Conservation (phyloP, 2,888 invertebrate genomes). For the Dusona sp. region DNA sequence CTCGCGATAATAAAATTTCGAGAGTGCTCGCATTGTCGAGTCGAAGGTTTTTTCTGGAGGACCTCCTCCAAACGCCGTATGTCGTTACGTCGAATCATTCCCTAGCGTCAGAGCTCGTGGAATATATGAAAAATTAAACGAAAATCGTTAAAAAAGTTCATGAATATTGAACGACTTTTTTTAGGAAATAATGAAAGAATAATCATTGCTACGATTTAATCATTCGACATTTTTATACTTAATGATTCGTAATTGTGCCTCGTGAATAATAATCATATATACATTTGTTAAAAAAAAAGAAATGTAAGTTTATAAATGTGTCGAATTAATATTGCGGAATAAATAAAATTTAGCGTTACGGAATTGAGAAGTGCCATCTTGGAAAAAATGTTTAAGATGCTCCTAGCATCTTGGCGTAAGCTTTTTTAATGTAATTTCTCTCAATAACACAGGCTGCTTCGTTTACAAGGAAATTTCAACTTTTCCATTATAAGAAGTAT, state of each 20-base stretch:
- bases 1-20: constrained; percentile 76
- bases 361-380: constrained; percentile 13
- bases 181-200: too few relatives aligned
- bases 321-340: not conserved
- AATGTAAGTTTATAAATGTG: not conserved
- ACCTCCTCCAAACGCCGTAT: not conserved
- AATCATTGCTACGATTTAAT: too few relatives aligned
- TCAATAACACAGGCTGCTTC: not conserved
- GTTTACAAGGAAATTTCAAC: not conserved
- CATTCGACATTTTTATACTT: too few relatives aligned
- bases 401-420: constrained; percentile 1
- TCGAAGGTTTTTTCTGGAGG: constrained; percentile 20
- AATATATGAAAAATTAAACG: not conserved
- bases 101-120: not conserved
- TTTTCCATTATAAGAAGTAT: constrained; percentile 16
- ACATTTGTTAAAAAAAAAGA: not conserved
- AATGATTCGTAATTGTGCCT: too few relatives aligned
- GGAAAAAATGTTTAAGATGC: not conserved
- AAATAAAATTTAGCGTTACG: not conserved
- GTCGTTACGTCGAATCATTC: not conserved
- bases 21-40: constrained; percentile 35
- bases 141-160: not conserved
- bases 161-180: not conserved
- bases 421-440: constrained; percentile 16
- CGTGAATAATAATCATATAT: too few relatives aligned